Evolutionary conservation across 2,888 invertebrate genomes (phyloP).

Genomic region (Hetaerina titia): DNA sequence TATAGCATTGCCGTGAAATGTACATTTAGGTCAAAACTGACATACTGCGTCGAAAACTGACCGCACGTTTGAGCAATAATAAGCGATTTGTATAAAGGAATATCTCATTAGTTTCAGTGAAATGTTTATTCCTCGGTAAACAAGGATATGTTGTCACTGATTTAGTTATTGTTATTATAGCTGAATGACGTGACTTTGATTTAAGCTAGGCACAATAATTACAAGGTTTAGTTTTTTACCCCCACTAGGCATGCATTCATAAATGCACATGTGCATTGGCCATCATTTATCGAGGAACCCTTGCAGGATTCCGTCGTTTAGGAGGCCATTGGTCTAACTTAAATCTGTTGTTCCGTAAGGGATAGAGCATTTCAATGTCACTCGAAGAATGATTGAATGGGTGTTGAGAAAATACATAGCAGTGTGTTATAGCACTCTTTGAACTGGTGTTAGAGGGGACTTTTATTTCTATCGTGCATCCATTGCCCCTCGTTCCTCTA

Average conservation of each 20-base stretch:
- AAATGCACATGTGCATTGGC: not conserved
- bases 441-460: too few species aligned
- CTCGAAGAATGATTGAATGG: not conserved
- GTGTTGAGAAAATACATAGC: not conserved
- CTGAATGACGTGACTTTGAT: not conserved
- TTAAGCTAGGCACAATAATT: not conserved
- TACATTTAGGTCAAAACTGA: not conserved
- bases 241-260: not conserved
- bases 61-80: not conserved
- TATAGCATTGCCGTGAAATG: not conserved
- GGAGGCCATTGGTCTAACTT: not conserved
- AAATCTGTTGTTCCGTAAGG: not conserved
- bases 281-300: not conserved
- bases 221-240: not conserved
- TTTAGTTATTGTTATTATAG: not conserved
- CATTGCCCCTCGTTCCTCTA: too few species aligned
- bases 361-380: not conserved
- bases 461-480: too few species aligned
- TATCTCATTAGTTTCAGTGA: not conserved
- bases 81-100: not conserved
- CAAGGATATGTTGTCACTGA: not conserved
- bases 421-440: not conserved
- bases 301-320: not conserved
- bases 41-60: not conserved
- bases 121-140: not conserved